Conservation (phyloP, 2,797 vertebrate genomes). For the Squalus acanthias region DNA sequence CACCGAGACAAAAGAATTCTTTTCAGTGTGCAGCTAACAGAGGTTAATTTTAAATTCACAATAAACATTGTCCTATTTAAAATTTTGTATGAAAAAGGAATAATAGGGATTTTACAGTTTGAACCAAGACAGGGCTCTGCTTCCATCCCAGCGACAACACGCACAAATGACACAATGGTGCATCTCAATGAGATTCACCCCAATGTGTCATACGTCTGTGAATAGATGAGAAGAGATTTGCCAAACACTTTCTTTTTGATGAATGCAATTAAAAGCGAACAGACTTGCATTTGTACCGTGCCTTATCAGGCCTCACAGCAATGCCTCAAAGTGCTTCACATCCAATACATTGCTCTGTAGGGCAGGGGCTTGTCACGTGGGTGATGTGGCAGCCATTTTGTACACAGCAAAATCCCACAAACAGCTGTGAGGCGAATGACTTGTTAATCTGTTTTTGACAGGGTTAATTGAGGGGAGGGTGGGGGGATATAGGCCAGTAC, state of each 20-base stretch:
- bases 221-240: background rate
- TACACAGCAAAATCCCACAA: background rate
- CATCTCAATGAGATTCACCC: background rate
- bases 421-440: background rate
- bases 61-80: background rate
- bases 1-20: background rate
- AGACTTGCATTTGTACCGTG: background rate
- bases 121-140: background rate
- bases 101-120: background rate
- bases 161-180: background rate
- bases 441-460: background rate
- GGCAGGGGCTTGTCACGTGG: background rate
- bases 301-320: background rate
- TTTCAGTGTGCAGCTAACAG: background rate
- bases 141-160: background rate
- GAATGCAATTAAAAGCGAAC: background rate
- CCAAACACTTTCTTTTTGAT: background rate
- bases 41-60: constrained; percentile 4
- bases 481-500: background rate
- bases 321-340: background rate
- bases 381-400: background rate
- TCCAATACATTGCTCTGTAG: background rate
- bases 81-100: background rate
- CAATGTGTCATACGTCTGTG: background rate
- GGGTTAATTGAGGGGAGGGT: background rate